Conservation (phyloP, 2,888 invertebrate species). For the Brenthis ino region DNA sequence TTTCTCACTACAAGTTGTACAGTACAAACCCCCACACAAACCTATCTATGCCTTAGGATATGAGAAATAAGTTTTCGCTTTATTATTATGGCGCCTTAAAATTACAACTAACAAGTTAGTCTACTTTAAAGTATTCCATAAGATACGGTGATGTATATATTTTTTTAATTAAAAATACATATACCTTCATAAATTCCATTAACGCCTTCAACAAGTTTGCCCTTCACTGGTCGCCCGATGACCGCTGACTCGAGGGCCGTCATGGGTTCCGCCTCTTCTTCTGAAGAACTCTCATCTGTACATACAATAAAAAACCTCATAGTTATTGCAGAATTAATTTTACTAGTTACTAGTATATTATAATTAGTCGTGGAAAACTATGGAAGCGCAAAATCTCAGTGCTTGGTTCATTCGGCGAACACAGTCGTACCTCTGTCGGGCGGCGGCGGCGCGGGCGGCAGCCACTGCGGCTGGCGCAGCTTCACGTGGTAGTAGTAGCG, state of each 20-base stretch:
- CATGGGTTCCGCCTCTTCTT: constrained; percentile 64
- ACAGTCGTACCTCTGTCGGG: constrained; percentile 56
- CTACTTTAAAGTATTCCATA: too few species aligned
- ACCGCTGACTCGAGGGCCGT: constrained; percentile 62
- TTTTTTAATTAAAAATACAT: neutral
- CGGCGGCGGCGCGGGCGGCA: constrained; percentile 84
- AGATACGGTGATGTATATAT: too few species aligned
- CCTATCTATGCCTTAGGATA: too few species aligned
- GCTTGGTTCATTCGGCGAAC: too few species aligned
- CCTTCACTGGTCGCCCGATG: constrained; percentile 57
- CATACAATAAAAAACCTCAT: neutral
- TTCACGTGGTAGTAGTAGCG: constrained; percentile 95
- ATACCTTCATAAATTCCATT: constrained; percentile 77
- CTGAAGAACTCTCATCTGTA: constrained; percentile 67
- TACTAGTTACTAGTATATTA: neutral
- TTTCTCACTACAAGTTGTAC: too few species aligned
- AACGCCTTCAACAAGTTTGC: constrained; percentile 74
- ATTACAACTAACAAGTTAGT: too few species aligned
- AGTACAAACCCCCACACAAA: too few species aligned
- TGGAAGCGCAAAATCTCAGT: too few species aligned
- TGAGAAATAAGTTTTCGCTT: too few species aligned
- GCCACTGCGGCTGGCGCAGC: constrained; percentile 90
- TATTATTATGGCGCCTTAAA: too few species aligned
- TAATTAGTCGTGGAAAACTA: too few species aligned
- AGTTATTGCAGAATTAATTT: neutral